Percentiles rank a stretch among this genome's conserved stretches.
Conservation (phyloP, 2,113 vertebrate genomes). For the Gopherus evgoodei region DNA sequence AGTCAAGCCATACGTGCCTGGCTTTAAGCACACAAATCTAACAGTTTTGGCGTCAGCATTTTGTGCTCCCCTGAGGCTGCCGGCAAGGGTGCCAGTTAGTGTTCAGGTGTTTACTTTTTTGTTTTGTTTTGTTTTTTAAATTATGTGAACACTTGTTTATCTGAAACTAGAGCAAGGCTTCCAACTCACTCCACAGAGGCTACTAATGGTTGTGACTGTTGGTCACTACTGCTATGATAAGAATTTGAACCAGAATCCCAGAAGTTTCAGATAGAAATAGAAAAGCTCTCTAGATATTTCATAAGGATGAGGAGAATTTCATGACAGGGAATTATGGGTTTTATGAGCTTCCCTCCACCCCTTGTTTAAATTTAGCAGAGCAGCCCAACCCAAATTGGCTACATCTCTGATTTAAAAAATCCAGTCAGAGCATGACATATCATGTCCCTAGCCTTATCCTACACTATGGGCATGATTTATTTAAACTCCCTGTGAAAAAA, state of each 20-base stretch:
- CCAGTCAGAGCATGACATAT: neutral
- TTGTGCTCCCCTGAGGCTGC: neutral
- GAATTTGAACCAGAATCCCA: neutral
- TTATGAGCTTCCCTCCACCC: neutral
- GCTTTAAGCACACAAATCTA: neutral
- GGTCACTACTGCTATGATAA: neutral
- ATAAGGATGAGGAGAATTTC: neutral
- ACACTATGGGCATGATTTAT: slow-evolving; percentile 26
- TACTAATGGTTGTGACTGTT: neutral
- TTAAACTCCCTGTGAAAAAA: slow-evolving; percentile 40
- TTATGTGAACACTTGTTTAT: neutral
- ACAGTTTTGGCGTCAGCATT: neutral
- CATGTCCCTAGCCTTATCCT: neutral
- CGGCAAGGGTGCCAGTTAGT: neutral
- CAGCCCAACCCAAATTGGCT: neutral
- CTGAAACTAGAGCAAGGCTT: neutral
- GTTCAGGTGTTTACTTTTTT: neutral
- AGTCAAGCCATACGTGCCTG: neutral
- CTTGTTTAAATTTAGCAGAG: neutral
- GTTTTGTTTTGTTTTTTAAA: neutral
- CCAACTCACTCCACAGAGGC: neutral
- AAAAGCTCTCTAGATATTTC: neutral
- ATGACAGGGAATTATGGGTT: neutral
- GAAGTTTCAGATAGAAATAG: neutral
- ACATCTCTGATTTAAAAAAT: neutral